Percentiles rank a stretch among this genome's conserved stretches.
These are phyloP conservation scores for Buathra laborator DNA, from an alignment of 2,888 invertebrate species.

Conservation along the genomic window DNA sequence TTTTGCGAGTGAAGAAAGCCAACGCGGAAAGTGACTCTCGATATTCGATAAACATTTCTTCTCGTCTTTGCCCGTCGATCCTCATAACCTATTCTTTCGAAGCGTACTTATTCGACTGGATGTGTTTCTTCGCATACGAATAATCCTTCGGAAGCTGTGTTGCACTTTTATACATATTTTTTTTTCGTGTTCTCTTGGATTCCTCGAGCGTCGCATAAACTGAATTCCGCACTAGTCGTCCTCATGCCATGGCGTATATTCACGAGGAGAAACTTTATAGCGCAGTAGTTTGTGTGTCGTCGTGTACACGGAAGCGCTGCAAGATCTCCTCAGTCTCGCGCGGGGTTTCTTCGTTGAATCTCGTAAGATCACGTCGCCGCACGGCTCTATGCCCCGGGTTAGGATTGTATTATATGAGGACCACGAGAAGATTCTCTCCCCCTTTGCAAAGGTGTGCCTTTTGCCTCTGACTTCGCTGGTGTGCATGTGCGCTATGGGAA, in stretches of 20 bases:
- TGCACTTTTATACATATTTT: background rate
- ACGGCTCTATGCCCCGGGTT: conserved; percentile 35
- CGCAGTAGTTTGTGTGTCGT: conserved; percentile 61
- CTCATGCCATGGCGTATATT: conserved; percentile 43
- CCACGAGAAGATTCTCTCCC: conserved; percentile 42
- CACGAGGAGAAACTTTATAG: conserved; percentile 66
- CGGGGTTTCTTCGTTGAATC: conserved; percentile 60
- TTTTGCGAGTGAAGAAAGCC: background rate
- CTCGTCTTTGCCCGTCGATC: conserved; percentile 58
- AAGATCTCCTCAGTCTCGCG: conserved; percentile 58
- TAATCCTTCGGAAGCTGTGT: background rate
- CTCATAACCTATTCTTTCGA: conserved; percentile 60
- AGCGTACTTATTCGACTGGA: conserved; percentile 57
- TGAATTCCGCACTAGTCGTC: conserved; percentile 37
- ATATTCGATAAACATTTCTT: conserved; percentile 48
- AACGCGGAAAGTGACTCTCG: conserved; percentile 39
- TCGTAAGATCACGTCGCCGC: conserved; percentile 66
- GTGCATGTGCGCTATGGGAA: conserved; percentile 65
- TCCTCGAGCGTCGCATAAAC: conserved; percentile 43
- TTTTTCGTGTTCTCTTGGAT: conserved; percentile 40
- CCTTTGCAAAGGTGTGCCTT: conserved; percentile 60
- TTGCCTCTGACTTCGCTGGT: conserved; percentile 26
- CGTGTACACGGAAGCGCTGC: conserved; percentile 62
- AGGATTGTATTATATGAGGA: conserved; percentile 36
- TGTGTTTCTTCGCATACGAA: background rate